phyloP scores from a whole-genome alignment of 2,113 vertebrate species.

The Platycercus adscitus region DNA sequence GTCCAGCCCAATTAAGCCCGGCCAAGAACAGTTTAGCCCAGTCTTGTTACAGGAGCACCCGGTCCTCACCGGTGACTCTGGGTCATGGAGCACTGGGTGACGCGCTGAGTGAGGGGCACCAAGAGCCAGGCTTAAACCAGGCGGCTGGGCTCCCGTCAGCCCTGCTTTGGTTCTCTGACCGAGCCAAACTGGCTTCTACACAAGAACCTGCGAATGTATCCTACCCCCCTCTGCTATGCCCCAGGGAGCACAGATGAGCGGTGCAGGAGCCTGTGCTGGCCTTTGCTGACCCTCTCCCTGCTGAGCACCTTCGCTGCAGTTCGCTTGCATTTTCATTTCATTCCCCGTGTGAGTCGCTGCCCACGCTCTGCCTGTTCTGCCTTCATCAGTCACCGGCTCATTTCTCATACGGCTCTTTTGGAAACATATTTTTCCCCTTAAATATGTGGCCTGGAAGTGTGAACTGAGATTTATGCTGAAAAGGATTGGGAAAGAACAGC shows the following conservation, averaged over 20 bases:
- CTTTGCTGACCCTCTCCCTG: background rate
- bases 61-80: too few relatives aligned
- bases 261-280: background rate
- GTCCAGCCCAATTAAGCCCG: too few relatives aligned
- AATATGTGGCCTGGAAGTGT: background rate
- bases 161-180: background rate
- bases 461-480: background rate
- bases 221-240: background rate
- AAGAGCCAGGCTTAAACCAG: background rate
- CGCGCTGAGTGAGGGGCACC: background rate
- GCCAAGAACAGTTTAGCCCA: background rate
- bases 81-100: accelerated
- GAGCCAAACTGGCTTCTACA: background rate
- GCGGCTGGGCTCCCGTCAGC: background rate
- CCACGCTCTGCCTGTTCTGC: background rate
- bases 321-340: background rate
- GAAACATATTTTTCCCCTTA: background rate
- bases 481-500: background rate
- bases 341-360: background rate
- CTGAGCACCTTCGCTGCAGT: background rate
- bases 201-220: background rate
- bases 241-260: background rate
- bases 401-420: conserved; percentile 23
- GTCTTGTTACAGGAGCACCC: background rate
- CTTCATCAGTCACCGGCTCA: background rate